Conservation (phyloP, 2,888 invertebrate species). For the Pristionchus japonicus region DNA sequence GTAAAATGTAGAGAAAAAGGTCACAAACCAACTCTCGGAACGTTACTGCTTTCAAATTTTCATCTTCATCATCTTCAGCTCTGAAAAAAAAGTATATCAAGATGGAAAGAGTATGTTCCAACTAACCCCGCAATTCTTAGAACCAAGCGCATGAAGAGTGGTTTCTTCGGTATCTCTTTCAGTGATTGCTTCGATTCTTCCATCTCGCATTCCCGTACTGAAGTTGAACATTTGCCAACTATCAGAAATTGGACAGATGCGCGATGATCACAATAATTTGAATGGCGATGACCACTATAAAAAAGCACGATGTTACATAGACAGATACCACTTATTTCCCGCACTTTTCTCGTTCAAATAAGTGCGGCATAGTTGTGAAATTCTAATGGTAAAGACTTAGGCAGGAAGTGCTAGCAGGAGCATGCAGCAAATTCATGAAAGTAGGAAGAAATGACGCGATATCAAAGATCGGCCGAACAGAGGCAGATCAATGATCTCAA, state of each 20-base stretch:
- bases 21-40: background rate
- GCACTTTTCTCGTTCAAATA: background rate
- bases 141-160: background rate
- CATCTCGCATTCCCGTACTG: conserved; percentile 13
- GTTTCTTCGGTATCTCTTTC: background rate
- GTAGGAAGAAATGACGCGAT: too few species aligned
- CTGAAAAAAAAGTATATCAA: background rate
- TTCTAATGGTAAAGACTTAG: too few species aligned
- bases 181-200: background rate
- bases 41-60: background rate
- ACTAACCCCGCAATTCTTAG: background rate
- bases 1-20: background rate
- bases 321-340: too few species aligned
- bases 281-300: too few species aligned
- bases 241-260: background rate
- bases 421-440: too few species aligned
- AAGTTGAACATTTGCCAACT: background rate
- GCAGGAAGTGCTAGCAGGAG: too few species aligned
- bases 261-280: too few species aligned
- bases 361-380: background rate
- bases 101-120: too few species aligned
- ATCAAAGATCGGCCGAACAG: too few species aligned
- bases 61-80: conserved; percentile 12
- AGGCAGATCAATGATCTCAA: background rate
- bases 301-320: background rate